Evolutionary conservation across 2,797 vertebrate genomes (phyloP).

Genomic region (Chelmon rostratus): DNA sequence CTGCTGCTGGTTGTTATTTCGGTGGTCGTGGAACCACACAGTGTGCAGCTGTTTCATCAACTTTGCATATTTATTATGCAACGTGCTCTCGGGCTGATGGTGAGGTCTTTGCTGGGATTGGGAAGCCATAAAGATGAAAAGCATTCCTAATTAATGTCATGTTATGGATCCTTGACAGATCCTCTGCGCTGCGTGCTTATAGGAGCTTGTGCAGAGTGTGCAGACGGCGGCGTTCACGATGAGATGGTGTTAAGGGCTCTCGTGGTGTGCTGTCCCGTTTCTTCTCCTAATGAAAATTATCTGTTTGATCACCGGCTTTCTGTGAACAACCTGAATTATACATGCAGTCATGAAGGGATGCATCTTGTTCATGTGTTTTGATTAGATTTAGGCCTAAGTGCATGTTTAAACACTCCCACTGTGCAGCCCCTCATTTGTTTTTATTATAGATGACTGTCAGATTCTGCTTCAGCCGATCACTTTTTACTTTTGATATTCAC

Average conservation of each 20-base stretch:
- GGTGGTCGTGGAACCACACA: slow-evolving; percentile 8
- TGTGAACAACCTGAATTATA: slow-evolving; percentile 65
- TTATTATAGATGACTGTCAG: not conserved
- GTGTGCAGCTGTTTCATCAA: slow-evolving; percentile 43
- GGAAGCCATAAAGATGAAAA: slow-evolving; percentile 54
- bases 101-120: slow-evolving; percentile 23
- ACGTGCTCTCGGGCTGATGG: not conserved
- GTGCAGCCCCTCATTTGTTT: slow-evolving; percentile 19
- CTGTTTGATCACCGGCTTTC: slow-evolving; percentile 59
- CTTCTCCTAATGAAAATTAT: slow-evolving; percentile 58
- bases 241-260: slow-evolving; percentile 36
- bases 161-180: slow-evolving; percentile 36
- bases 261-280: slow-evolving; percentile 37
- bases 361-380: slow-evolving; percentile 43
- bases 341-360: slow-evolving; percentile 44
- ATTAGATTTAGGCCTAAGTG: slow-evolving; percentile 47
- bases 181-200: slow-evolving; percentile 18
- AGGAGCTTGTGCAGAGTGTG: slow-evolving; percentile 26
- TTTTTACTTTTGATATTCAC: slow-evolving; percentile 10
- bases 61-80: slow-evolving; percentile 44
- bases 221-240: slow-evolving; percentile 1
- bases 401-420: slow-evolving; percentile 27
- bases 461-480: not conserved
- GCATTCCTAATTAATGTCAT: slow-evolving; percentile 44
- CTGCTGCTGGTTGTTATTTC: slow-evolving; percentile 14